A percentile compares a stretch with the other conserved stretches of the same genome.
Evolutionary conservation across 2,888 invertebrate species (phyloP).

Genomic region (Acronicta alni): DNA sequence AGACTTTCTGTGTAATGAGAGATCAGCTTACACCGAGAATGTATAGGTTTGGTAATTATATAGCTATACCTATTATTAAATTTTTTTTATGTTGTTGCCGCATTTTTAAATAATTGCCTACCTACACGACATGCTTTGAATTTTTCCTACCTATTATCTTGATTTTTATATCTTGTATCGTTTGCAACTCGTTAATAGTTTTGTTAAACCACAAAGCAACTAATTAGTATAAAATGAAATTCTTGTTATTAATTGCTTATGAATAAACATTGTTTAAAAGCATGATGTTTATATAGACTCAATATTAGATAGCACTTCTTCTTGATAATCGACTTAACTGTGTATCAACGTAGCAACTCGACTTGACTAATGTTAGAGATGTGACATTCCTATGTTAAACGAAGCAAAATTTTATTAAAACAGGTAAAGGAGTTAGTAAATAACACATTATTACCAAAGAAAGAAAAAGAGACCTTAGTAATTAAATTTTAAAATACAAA

Average conservation of each 20-base stretch:
- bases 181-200: too few relatives aligned
- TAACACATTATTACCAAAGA: conserved; percentile 1
- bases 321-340: conserved; percentile 5
- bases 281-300: not conserved
- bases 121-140: too few relatives aligned
- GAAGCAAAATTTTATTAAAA: conserved; percentile 4
- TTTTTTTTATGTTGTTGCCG: too few relatives aligned
- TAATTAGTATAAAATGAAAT: not conserved
- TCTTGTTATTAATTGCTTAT: not conserved
- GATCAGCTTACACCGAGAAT: too few relatives aligned
- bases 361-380: conserved; percentile 11
- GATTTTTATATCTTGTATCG: too few relatives aligned
- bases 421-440: not conserved
- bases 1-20: too few relatives aligned
- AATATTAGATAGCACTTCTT: too few relatives aligned
- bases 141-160: too few relatives aligned
- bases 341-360: conserved; percentile 15
- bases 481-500: conserved; percentile 33
- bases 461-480: conserved; percentile 40
- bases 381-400: conserved; percentile 23
- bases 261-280: not conserved
- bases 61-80: too few relatives aligned
- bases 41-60: too few relatives aligned
- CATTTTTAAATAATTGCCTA: too few relatives aligned
- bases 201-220: not conserved